These are phyloP conservation scores for Caenorhabditis panamensis DNA, from an alignment of 2,888 invertebrate species.

Conservation along the genomic window DNA sequence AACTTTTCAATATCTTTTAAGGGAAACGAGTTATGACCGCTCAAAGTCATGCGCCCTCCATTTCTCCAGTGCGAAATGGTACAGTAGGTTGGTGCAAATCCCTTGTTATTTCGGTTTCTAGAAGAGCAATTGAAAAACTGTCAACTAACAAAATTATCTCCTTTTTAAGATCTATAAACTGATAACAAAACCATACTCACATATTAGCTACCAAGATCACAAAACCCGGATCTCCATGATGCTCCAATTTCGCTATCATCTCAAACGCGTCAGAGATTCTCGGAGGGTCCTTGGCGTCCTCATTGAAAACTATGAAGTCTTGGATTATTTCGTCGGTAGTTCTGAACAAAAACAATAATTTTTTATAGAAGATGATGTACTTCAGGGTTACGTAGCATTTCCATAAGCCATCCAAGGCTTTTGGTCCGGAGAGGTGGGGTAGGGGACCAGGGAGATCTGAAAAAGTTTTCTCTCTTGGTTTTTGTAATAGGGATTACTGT, in stretches of 20 bases:
- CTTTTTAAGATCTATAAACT: not conserved
- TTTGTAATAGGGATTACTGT: too few species aligned
- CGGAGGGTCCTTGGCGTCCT: not conserved
- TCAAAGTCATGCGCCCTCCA: too few species aligned
- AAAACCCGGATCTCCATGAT: slow-evolving; percentile 1
- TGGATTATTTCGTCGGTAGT: not conserved
- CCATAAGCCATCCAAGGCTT: slow-evolving; percentile 7
- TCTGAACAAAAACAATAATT: too few species aligned
- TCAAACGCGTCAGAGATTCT: slow-evolving; percentile 5
- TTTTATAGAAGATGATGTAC: too few species aligned
- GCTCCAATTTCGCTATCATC: not conserved
- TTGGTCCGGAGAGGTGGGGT: not conserved
- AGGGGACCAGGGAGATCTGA: not conserved
- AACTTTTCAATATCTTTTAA: too few species aligned
- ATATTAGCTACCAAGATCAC: slow-evolving; percentile 3
- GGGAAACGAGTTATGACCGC: too few species aligned
- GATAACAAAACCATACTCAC: not conserved
- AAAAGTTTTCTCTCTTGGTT: too few species aligned
- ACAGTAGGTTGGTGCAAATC: too few species aligned
- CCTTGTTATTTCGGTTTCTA: too few species aligned
- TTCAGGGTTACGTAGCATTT: not conserved
- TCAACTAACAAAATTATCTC: too few species aligned
- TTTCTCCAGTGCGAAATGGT: too few species aligned
- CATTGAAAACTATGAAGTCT: not conserved
- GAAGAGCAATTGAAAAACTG: too few species aligned